Percentiles rank a stretch among this genome's conserved stretches.
Conservation (phyloP, 1,140 invertebrate genomes). For the Heterodera schachtii region DNA sequence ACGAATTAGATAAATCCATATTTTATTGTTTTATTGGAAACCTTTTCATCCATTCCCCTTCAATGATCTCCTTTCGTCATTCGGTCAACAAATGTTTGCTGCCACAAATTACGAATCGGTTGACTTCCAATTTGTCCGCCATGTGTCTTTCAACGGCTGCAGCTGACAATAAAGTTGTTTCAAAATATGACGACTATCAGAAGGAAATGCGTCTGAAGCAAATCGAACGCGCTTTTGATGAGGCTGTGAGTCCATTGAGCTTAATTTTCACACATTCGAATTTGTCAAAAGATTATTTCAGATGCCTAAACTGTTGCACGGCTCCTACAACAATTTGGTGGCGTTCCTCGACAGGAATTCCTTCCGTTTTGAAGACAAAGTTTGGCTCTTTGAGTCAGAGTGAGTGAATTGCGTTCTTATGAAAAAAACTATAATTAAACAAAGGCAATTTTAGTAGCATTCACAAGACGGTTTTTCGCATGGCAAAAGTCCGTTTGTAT, state of each 20-base stretch:
- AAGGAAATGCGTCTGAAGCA: background rate
- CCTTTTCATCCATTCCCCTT: too few relatives aligned
- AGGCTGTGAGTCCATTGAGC: background rate
- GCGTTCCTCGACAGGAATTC: background rate
- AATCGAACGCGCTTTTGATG: background rate
- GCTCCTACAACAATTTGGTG: background rate
- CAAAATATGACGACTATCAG: background rate
- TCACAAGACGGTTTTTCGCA: background rate
- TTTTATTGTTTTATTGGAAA: too few relatives aligned
- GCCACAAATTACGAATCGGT: background rate
- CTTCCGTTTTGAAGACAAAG: constrained; percentile 6
- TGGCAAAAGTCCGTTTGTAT: constrained; percentile 38
- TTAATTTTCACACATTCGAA: background rate
- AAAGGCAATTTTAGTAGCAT: background rate
- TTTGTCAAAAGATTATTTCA: background rate
- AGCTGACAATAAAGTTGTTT: background rate
- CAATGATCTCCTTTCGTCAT: background rate
- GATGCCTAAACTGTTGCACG: background rate
- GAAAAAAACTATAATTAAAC: too few relatives aligned
- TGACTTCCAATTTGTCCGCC: background rate
- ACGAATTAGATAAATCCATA: too few relatives aligned
- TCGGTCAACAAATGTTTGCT: background rate
- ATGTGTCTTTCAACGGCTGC: background rate
- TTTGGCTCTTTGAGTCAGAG: background rate
- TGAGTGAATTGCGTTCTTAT: background rate